Evolutionary conservation across 2,113 vertebrate species (phyloP).

Genomic region (Maccullochella peelii): DNA sequence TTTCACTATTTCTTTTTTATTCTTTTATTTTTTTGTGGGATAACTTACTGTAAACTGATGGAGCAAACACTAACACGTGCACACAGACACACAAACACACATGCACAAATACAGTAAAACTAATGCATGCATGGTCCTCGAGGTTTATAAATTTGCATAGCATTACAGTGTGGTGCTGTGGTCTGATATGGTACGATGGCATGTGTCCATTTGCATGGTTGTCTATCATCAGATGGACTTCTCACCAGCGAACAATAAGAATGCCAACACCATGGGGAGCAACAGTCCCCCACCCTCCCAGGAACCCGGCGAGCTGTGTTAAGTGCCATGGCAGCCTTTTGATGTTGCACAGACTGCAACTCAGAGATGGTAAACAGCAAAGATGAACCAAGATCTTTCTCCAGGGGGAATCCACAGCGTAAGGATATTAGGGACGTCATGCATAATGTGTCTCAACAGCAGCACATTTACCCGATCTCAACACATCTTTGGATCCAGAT

Average conservation of each 20-base stretch:
- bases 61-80: not conserved
- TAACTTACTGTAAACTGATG: not conserved
- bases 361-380: slow-evolving; percentile 82
- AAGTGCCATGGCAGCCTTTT: slow-evolving; percentile 82
- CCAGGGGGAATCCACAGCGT: slow-evolving; percentile 78
- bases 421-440: slow-evolving; percentile 80
- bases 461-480: slow-evolving; percentile 59
- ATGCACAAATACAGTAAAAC: slow-evolving; percentile 17
- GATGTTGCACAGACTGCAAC: slow-evolving; percentile 79
- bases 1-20: not conserved
- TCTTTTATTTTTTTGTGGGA: not conserved
- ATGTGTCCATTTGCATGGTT: slow-evolving; percentile 75
- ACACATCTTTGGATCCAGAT: slow-evolving; percentile 60
- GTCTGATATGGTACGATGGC: slow-evolving; percentile 45
- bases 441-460: slow-evolving; percentile 79
- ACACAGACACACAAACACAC: slow-evolving; percentile 12
- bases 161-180: slow-evolving; percentile 37
- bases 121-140: slow-evolving; percentile 37
- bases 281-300: slow-evolving; percentile 50
- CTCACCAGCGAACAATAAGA: slow-evolving; percentile 74
- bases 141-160: slow-evolving; percentile 58
- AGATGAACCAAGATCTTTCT: slow-evolving; percentile 82
- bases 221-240: slow-evolving; percentile 72
- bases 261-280: slow-evolving; percentile 71
- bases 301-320: slow-evolving; percentile 78